phyloP scores from a whole-genome alignment of 2,797 vertebrate genomes.

The Manis javanica region DNA sequence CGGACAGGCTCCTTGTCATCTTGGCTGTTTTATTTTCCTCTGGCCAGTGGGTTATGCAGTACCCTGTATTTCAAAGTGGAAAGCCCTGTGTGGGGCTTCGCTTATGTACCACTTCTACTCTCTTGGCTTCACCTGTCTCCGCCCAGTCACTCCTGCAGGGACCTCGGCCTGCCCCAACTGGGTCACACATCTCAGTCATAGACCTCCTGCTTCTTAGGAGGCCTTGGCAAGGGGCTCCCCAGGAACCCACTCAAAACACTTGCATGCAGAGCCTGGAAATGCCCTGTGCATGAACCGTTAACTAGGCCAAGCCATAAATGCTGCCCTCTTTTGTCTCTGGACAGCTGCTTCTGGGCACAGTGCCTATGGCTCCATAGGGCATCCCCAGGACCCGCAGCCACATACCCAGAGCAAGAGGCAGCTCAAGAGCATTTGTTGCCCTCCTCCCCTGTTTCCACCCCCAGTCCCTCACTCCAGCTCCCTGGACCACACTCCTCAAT shows the following conservation, averaged over 20 bases:
- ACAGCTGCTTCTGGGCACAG: neutral
- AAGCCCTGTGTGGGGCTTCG: neutral
- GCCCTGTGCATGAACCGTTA: neutral
- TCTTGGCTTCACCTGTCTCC: neutral
- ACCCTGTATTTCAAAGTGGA: neutral
- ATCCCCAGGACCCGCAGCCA: neutral
- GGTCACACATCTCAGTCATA: neutral
- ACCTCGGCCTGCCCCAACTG: neutral
- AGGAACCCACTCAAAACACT: neutral
- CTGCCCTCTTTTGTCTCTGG: neutral
- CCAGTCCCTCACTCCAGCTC: neutral
- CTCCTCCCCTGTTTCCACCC: neutral
- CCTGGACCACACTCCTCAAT: neutral
- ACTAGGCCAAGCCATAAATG: neutral
- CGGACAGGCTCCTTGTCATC: neutral
- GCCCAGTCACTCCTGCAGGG: neutral
- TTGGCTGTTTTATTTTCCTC: neutral
- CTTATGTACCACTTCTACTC: neutral
- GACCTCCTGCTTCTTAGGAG: neutral
- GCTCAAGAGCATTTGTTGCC: neutral
- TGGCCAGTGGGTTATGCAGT: too few relatives aligned
- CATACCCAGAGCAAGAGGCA: neutral
- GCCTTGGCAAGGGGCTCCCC: too few relatives aligned
- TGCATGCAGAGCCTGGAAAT: neutral
- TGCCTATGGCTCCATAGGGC: neutral